Base-by-base conservation (phyloP, 1,140 invertebrate species). In the Helicoverpa armigera region DNA sequence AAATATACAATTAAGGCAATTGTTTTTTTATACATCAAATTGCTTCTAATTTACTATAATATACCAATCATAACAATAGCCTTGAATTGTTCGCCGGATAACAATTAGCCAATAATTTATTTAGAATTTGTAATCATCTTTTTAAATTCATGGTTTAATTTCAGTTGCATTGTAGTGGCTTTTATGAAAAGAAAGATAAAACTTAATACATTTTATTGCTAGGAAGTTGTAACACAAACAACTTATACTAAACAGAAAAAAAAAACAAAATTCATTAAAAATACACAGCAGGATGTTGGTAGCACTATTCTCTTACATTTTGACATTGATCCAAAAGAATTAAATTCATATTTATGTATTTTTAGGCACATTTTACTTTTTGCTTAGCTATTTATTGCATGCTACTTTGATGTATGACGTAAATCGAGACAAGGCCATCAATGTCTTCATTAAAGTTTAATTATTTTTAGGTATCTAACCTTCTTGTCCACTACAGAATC, bases 141-240 rank as follows among this genome's bases (percentile, higher is more conserved):
- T 12, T 35, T 63, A 23, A 48, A 48, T 67, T 69, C 35, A 69
- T 69, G 16, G 18, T 16, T 69, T 50, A 69, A 23, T 50, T 50
- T 16, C 18, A 14, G 12, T 48, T 7, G 35, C 35, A 43, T 43
- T 43, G 35, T 43, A 43, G 35, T 43, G 9, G 23, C 29, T 43
- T 65, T 88, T 86, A 83, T 88, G 82, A 87, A 85, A 88, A 89
- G 85, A 90, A 81, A 87, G 61, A 81, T 88, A 88, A 80, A 88
- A 85, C 83, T 86, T 87, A 82, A 85, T 86, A 85, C 83, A 86
- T 81, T 81, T 72, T 82, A 76, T 63, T 76, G 18, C 73, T 76
- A 76, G 53, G 29, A 12, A 72, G 58, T 63, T 76, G 58, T 76
- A 51, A 76, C 73, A 63, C 58, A 61, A 75, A 75, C 73, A 76